Conservation (phyloP, 2,888 invertebrate species). For the Julus scandinavius region DNA sequence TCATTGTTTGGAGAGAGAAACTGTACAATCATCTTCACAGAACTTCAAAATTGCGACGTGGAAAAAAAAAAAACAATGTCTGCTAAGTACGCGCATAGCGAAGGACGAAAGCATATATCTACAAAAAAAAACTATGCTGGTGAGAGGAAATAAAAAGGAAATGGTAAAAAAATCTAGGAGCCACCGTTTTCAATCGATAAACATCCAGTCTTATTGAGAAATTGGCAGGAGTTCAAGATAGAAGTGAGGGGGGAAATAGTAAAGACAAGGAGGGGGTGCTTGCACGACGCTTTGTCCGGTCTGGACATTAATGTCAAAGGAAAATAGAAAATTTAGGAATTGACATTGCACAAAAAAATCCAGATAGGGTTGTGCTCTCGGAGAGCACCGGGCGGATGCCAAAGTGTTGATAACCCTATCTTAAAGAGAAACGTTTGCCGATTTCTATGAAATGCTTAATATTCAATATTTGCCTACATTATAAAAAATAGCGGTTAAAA, state of each 20-base stretch:
- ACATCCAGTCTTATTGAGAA: conserved; percentile 22
- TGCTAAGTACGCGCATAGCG: background rate
- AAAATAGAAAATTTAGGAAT: conserved; percentile 35
- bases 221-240: conserved; percentile 29
- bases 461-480: too few species aligned
- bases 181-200: conserved; percentile 32
- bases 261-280: background rate
- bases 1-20: conserved; percentile 42
- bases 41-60: conserved; percentile 12
- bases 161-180: background rate
- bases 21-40: conserved; percentile 15
- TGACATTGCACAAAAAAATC: background rate
- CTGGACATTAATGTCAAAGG: conserved; percentile 24
- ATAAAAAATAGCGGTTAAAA: too few species aligned
- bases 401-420: background rate
- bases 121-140: background rate
- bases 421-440: background rate
- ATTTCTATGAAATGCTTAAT: background rate
- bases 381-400: background rate
- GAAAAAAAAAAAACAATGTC: background rate
- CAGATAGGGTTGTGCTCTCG: background rate
- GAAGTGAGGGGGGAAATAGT: background rate
- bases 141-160: conserved; percentile 33
- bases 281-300: background rate
- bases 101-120: background rate